phyloP scores from a whole-genome alignment of 2,888 invertebrate species.

The Sthenelais limicola region DNA sequence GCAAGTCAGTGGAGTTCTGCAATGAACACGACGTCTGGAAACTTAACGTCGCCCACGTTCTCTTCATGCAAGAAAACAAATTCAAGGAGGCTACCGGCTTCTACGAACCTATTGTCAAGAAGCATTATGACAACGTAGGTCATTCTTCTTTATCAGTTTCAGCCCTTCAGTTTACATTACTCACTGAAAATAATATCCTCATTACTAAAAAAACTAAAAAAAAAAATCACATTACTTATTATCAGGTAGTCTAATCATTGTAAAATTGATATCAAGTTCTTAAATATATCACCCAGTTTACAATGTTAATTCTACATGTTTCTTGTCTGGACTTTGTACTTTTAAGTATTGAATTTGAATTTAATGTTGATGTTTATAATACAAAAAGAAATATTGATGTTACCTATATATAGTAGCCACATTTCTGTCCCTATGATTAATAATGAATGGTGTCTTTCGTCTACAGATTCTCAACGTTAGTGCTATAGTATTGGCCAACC shows the following conservation, averaged over 20 bases:
- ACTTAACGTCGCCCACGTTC: slow-evolving; percentile 96
- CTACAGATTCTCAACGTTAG: slow-evolving; percentile 90
- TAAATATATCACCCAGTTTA: no score
- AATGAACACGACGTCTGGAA: slow-evolving; percentile 98
- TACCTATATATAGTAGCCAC: no score
- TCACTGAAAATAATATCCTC: no score
- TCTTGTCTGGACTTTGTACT: no score
- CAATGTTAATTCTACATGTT: no score
- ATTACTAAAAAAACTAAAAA: not conserved
- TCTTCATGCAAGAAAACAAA: slow-evolving; percentile 99
- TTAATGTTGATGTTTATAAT: no score
- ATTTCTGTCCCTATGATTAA: not conserved
- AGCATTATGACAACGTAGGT: slow-evolving; percentile 85
- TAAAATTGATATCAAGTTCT: no score
- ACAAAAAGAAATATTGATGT: no score
- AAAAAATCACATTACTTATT: not conserved
- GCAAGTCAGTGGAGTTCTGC: slow-evolving; percentile 97
- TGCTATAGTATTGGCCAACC: slow-evolving; percentile 97
- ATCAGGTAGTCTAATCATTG: no score
- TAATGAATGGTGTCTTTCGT: not conserved
- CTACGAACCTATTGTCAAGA: slow-evolving; percentile 97
- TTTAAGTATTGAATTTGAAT: no score
- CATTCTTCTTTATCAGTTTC: no score
- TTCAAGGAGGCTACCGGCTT: slow-evolving; percentile 98
- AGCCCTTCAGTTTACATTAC: no score